Evolutionary conservation across 2,888 invertebrate genomes (phyloP).

Genomic region (Cetonia aurata): DNA sequence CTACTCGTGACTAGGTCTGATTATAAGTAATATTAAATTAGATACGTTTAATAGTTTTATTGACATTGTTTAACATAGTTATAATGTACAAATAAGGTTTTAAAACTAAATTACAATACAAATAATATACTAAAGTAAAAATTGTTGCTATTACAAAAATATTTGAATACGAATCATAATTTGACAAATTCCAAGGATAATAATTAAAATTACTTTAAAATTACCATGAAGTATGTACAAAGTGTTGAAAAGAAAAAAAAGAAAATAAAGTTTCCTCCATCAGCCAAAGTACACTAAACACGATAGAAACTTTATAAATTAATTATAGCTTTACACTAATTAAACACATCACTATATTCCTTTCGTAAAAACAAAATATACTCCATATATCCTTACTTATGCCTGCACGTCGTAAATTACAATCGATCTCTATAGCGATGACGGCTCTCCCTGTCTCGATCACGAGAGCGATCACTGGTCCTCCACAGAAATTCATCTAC

Average conservation of each 20-base stretch:
- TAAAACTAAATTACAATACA: slow-evolving; percentile 45
- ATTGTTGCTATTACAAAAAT: slow-evolving; percentile 38
- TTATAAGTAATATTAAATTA: slow-evolving; percentile 6
- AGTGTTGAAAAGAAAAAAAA: slow-evolving; percentile 23
- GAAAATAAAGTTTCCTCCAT: slow-evolving; percentile 22
- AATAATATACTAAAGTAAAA: slow-evolving; percentile 41
- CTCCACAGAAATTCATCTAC: slow-evolving; percentile 91
- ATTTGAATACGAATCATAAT: slow-evolving; percentile 22
- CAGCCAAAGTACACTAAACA: slow-evolving; percentile 26
- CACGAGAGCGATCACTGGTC: slow-evolving; percentile 76
- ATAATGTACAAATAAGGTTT: slow-evolving; percentile 50
- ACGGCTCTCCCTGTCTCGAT: slow-evolving; percentile 63
- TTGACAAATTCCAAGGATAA: slow-evolving; percentile 28
- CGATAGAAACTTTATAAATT: slow-evolving; percentile 38
- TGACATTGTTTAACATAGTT: slow-evolving; percentile 50
- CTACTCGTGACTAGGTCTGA: too few species aligned
- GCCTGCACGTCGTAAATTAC: slow-evolving; percentile 40
- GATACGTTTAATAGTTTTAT: slow-evolving; percentile 48
- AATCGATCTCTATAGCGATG: slow-evolving; percentile 68
- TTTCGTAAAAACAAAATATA: slow-evolving; percentile 42
- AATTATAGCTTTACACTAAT: slow-evolving; percentile 44
- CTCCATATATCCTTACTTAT: slow-evolving; percentile 1
- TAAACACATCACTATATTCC: slow-evolving; percentile 45
- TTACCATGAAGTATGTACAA: slow-evolving; percentile 36
- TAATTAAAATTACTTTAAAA: slow-evolving; percentile 30